phyloP scores from a whole-genome alignment of 2,888 invertebrate genomes.

The Trilocha varians region DNA sequence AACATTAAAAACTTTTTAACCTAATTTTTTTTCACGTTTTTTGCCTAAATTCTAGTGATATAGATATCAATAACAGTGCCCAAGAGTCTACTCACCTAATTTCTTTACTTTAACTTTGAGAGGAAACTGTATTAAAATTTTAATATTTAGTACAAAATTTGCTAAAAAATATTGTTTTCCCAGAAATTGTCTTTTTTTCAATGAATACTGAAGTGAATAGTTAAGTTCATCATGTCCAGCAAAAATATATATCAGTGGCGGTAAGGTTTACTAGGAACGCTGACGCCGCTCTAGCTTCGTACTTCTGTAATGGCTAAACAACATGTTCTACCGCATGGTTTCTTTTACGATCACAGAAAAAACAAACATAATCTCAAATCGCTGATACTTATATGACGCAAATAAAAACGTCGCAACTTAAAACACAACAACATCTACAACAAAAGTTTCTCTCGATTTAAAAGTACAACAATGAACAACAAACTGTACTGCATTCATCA shows the following conservation, averaged over 20 bases:
- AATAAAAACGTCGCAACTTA: neutral
- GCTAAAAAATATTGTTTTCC: too few species aligned
- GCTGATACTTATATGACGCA: neutral
- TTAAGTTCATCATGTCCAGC: constrained; percentile 17
- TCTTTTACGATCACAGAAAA: constrained; percentile 21
- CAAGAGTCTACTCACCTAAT: too few species aligned
- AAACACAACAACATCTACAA: neutral
- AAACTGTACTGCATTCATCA: neutral
- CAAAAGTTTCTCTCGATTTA: neutral
- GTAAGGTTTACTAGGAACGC: constrained; percentile 28
- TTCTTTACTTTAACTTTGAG: too few species aligned
- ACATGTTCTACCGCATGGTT: constrained; percentile 27
- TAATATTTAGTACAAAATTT: too few species aligned
- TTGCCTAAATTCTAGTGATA: too few species aligned
- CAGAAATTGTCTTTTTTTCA: too few species aligned
- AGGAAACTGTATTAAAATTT: too few species aligned
- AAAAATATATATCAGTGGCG: constrained; percentile 5
- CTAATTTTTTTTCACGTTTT: too few species aligned
- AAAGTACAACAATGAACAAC: neutral
- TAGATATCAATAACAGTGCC: too few species aligned
- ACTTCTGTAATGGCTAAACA: constrained; percentile 38
- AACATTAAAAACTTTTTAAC: too few species aligned
- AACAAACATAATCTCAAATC: neutral
- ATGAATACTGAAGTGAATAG: too few species aligned
- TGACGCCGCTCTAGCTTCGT: constrained; percentile 35